Conservation (phyloP, 2,113 vertebrate species). For the Falcunculus frontatus region DNA sequence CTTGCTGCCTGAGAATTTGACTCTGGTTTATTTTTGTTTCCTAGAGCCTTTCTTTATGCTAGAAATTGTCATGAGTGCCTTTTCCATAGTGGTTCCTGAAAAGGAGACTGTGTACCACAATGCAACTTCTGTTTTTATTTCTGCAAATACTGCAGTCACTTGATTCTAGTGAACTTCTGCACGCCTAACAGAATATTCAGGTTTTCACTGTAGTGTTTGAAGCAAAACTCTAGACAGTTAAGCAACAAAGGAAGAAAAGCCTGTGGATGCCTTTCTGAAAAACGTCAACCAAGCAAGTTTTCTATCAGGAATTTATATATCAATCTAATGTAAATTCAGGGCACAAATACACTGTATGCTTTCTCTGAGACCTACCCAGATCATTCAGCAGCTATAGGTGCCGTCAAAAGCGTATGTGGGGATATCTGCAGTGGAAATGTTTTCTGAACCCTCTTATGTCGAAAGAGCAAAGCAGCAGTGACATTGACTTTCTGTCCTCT, state of each 20-base stretch:
- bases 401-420: background rate
- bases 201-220: background rate
- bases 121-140: background rate
- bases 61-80: background rate
- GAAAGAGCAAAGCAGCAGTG: background rate
- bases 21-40: background rate
- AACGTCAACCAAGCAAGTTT: background rate
- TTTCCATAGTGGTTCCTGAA: background rate
- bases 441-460: background rate
- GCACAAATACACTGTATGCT: background rate
- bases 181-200: background rate
- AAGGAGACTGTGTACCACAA: background rate
- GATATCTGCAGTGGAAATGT: background rate
- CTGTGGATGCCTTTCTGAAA: background rate
- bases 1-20: background rate
- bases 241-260: background rate
- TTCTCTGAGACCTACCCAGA: background rate
- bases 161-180: background rate
- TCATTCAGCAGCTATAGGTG: background rate
- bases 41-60: background rate
- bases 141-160: background rate
- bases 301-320: background rate
- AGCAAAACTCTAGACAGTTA: background rate
- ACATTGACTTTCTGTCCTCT: background rate
- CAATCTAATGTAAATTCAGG: background rate